phyloP scores from a whole-genome alignment of 1,140 invertebrate species.

The Rhagoletis zephyria region DNA sequence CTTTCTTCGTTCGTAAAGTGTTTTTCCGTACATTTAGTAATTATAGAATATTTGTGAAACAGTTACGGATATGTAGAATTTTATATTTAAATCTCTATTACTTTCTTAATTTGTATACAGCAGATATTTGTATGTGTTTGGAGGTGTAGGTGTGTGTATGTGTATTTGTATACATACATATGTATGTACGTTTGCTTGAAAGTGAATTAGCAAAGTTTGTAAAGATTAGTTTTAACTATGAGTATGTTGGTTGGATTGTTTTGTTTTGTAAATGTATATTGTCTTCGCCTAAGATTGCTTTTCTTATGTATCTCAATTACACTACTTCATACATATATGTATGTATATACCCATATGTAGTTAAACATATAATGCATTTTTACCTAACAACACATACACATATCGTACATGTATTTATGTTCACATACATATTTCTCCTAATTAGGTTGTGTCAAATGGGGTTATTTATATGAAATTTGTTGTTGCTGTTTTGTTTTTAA shows the following conservation, averaged over 20 bases:
- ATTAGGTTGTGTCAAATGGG: too few relatives aligned
- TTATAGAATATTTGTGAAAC: conserved; percentile 31
- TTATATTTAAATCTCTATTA: conserved; percentile 48
- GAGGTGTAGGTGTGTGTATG: background rate
- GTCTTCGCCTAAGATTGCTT: conserved; percentile 45
- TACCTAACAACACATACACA: background rate
- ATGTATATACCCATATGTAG: background rate
- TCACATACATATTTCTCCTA: background rate
- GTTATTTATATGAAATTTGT: background rate
- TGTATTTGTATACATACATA: background rate
- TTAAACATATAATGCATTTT: background rate
- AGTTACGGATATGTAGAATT: conserved; percentile 55
- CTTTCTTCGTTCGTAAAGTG: background rate
- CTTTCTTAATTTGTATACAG: conserved; percentile 42
- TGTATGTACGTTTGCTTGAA: conserved; percentile 13
- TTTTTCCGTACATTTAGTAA: background rate
- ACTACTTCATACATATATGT: background rate
- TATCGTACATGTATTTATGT: background rate
- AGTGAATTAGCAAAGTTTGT: conserved; percentile 30
- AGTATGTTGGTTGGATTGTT: conserved; percentile 24
- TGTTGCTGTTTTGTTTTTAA: background rate
- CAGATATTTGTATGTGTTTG: background rate
- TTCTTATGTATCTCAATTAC: background rate
- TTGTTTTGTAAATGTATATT: conserved; percentile 43
- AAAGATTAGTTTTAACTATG: conserved; percentile 18